phyloP scores from a whole-genome alignment of 2,113 vertebrate genomes.

The Argyrosomus japonicus region DNA sequence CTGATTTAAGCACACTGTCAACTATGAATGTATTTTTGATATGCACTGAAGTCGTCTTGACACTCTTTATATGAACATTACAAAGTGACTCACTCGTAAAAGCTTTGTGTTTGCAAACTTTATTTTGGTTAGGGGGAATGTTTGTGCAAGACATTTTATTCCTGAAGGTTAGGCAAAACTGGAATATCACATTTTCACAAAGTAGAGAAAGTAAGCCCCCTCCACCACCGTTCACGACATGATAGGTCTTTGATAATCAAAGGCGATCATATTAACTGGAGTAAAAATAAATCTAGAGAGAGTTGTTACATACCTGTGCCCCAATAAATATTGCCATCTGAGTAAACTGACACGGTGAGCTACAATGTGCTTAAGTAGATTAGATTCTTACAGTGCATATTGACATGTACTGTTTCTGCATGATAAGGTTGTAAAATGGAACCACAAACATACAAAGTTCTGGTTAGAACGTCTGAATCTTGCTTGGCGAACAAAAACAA shows the following conservation, averaged over 20 bases:
- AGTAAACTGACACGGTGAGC: slow-evolving; percentile 1
- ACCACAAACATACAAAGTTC: slow-evolving; percentile 1
- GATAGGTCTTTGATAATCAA: slow-evolving; percentile 29
- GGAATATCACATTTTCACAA: slow-evolving; percentile 83
- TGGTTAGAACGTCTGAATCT: slow-evolving; percentile 9
- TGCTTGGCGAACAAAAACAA: not conserved
- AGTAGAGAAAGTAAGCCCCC: slow-evolving; percentile 71
- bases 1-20: not conserved
- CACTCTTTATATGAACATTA: not conserved
- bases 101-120: slow-evolving; percentile 82
- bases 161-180: slow-evolving; percentile 83
- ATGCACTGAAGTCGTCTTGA: not conserved
- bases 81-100: slow-evolving; percentile 15
- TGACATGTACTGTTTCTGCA: slow-evolving; percentile 45
- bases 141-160: slow-evolving; percentile 86
- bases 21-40: not conserved
- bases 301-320: not conserved
- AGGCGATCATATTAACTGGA: slow-evolving; percentile 10
- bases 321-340: slow-evolving; percentile 23
- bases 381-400: slow-evolving; percentile 15
- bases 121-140: slow-evolving; percentile 87
- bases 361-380: slow-evolving; percentile 37
- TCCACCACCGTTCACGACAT: slow-evolving; percentile 53
- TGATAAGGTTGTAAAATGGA: not conserved
- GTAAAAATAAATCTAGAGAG: slow-evolving; percentile 52